Percentiles rank a stretch among this genome's conserved stretches.
phyloP scores from a whole-genome alignment of 1,140 invertebrate genomes.

The Asbolus verrucosus region DNA sequence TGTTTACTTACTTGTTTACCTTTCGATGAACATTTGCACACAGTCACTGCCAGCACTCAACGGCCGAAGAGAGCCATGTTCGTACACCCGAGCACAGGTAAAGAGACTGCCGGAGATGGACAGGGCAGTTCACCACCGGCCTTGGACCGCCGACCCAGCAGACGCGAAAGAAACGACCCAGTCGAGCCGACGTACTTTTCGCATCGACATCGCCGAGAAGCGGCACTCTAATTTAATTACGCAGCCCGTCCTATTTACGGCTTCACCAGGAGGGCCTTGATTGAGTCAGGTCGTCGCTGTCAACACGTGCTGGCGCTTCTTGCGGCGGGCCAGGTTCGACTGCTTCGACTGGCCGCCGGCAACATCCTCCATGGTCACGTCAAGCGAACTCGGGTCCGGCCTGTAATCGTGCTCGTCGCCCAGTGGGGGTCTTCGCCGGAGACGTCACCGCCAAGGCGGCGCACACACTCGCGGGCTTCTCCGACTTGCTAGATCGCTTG shows the following conservation, averaged over 20 bases:
- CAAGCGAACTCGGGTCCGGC: slow-evolving; percentile 8
- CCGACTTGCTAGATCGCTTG: too few relatives aligned
- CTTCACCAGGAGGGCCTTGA: slow-evolving; percentile 11
- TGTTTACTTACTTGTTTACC: too few relatives aligned
- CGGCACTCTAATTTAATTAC: slow-evolving; percentile 22
- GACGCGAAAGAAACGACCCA: slow-evolving; percentile 3
- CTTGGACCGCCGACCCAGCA: slow-evolving; percentile 32
- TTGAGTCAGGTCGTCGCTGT: neutral
- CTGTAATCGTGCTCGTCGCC: too few relatives aligned
- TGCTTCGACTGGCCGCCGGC: slow-evolving; percentile 8
- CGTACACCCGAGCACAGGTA: slow-evolving; percentile 35
- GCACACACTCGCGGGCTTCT: slow-evolving; percentile 7
- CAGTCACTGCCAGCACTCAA: neutral
- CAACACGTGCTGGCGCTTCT: too few relatives aligned
- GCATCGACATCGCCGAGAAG: too few relatives aligned
- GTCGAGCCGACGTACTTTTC: neutral
- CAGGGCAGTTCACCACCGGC: slow-evolving; percentile 31
- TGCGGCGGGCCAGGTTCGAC: too few relatives aligned
- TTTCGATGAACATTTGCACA: too few relatives aligned
- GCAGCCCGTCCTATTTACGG: slow-evolving; percentile 11
- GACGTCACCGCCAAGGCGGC: slow-evolving; percentile 22
- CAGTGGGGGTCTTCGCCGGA: neutral
- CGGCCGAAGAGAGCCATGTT: neutral
- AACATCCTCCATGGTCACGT: slow-evolving; percentile 33
- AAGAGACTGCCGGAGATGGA: slow-evolving; percentile 17